Percentiles rank a stretch among this genome's conserved stretches.
Conservation (phyloP, 2,888 invertebrate genomes). For the Cheiracanthium punctorium region DNA sequence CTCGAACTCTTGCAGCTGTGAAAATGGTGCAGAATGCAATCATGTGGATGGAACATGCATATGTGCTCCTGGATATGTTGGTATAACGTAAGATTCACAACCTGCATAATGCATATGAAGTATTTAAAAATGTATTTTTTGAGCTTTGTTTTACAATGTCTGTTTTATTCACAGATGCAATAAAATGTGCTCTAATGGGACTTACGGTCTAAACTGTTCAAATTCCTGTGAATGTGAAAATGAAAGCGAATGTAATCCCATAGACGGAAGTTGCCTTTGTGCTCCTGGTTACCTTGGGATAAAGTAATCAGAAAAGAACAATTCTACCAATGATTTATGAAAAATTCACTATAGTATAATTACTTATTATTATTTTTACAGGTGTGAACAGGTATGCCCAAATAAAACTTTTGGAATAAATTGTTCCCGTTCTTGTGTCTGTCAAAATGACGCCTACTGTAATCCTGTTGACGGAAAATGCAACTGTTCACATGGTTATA, state of each 20-base stretch:
- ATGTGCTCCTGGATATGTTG: not conserved
- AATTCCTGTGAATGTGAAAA: constrained; percentile 7
- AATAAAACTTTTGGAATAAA: not conserved
- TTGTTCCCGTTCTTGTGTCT: not conserved
- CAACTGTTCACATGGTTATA: constrained; percentile 2
- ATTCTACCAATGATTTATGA: no score
- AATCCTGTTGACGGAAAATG: constrained; percentile 5
- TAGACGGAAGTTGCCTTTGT: not conserved
- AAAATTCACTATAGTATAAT: no score
- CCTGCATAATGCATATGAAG: no score
- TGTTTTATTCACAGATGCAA: constrained; percentile 1
- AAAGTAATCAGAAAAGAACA: no score
- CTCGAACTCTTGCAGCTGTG: not conserved
- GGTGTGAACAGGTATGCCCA: not conserved
- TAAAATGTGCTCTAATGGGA: not conserved
- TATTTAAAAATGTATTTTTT: no score
- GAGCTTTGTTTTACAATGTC: no score
- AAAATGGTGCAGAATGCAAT: not conserved
- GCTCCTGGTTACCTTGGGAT: not conserved
- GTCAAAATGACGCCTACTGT: not conserved
- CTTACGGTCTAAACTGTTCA: not conserved
- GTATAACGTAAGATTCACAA: no score
- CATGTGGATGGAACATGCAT: not conserved
- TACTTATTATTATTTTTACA: not conserved
- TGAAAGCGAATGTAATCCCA: constrained; percentile 14